Base-by-base conservation (phyloP, 2,797 vertebrate species). In the Anguilla megastoma region DNA sequence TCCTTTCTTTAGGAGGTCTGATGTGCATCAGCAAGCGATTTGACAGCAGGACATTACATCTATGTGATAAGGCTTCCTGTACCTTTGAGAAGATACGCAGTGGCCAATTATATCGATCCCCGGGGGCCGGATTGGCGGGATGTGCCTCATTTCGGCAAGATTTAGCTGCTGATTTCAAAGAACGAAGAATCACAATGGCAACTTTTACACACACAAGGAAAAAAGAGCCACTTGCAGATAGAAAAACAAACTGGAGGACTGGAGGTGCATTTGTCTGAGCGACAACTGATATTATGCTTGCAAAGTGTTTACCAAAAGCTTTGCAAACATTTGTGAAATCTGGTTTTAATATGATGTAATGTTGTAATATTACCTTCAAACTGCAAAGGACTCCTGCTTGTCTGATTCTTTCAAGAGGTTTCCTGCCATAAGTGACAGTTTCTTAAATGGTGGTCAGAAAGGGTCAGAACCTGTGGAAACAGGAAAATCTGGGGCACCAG, bases 1-100 rank as follows among this genome's bases (percentile, higher is more conserved):
- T 41, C 74, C 45, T 86, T 45, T 45, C 33, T 69, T 86, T 86
- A 69, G 21, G 30, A 48, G 85, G 45, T 41, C 79, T 82, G 79
- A 82, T 82, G 79, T 50, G 79, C 45, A 6, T 82, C 79, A 82
- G 41, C 50, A n/a, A 82, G 79, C 79, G 30, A 21, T 85, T 85
- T 9, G 54, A 85, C 30, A 58, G 52, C 30, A 60, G 84, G 84
- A 30, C 83, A 56, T 27, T 54, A 85, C 2, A 36, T 21, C 30
- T 60, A 56, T 18, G 84, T 56, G 54, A 85, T 85, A 85, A 85
- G 84, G 84, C 52, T 58, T 30, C 54, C 52, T 60, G 27, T 58
- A 56, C 18, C 84, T 54, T 60, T 85, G 14, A 56, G 30, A 18
- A 56, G 52, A 58, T 85, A 21, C 33, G 12, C 14, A 18, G 84